Conservation (phyloP, 2,888 invertebrate genomes). For the Plusia festucae region DNA sequence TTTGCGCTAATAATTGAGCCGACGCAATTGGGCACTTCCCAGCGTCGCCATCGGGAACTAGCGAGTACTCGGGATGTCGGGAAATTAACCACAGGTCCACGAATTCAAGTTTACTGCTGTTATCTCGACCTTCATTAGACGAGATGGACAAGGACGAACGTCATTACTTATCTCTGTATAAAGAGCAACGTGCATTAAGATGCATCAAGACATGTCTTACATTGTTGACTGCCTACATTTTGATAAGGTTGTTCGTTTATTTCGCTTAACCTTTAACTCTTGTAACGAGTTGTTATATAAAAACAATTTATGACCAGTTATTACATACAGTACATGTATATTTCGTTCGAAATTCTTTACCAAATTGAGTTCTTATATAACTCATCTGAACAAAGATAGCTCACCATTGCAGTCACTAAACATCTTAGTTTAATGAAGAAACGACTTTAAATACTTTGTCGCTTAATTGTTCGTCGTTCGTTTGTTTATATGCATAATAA, state of each 20-base stretch:
- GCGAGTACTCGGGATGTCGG: slow-evolving; percentile 34
- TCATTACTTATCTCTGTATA: slow-evolving; percentile 30
- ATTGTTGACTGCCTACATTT: slow-evolving; percentile 17
- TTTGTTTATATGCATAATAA: too few species aligned
- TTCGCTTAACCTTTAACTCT: background rate
- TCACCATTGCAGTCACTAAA: slow-evolving; percentile 39
- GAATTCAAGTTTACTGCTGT: slow-evolving; percentile 43
- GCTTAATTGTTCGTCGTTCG: slow-evolving; percentile 49
- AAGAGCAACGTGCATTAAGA: slow-evolving; percentile 35
- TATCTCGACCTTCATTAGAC: slow-evolving; percentile 48
- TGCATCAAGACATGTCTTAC: slow-evolving; percentile 13
- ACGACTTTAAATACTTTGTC: slow-evolving; percentile 28
- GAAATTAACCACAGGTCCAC: slow-evolving; percentile 47
- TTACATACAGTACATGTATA: slow-evolving; percentile 6
- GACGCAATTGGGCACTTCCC: slow-evolving; percentile 71
- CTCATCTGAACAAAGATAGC: slow-evolving; percentile 25
- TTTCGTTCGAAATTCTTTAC: slow-evolving; percentile 21
- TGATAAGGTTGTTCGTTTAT: slow-evolving; percentile 8
- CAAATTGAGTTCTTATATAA: slow-evolving; percentile 23
- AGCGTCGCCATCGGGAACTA: slow-evolving; percentile 44
- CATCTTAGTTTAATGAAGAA: slow-evolving; percentile 40
- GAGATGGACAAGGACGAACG: slow-evolving; percentile 15
- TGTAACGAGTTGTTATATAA: background rate
- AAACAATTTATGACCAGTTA: background rate
- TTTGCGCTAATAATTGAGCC: slow-evolving; percentile 65